Conservation (phyloP, 2,888 invertebrate species). For the Amphipoea oculea region DNA sequence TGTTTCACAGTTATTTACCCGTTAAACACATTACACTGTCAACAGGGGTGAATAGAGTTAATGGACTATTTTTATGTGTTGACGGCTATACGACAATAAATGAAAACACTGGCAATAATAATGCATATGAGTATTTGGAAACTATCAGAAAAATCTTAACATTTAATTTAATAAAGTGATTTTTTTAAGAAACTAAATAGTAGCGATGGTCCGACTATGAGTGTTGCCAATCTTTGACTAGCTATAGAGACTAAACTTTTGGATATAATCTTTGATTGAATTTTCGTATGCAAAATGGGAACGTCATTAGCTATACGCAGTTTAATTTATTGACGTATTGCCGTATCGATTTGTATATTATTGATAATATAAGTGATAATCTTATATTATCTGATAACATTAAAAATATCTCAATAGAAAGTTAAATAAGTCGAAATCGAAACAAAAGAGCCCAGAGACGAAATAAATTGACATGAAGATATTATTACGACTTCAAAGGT, state of each 20-base stretch:
- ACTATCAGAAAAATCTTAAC: neutral
- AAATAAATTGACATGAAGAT: slow-evolving; percentile 14
- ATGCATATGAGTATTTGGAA: neutral
- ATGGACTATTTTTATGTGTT: neutral
- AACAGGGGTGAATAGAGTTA: neutral
- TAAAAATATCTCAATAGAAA: neutral
- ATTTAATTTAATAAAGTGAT: neutral
- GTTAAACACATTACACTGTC: neutral
- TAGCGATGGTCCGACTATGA: neutral
- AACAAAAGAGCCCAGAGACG: neutral
- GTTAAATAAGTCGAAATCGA: neutral
- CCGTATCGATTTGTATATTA: too few species aligned
- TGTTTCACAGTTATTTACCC: slow-evolving; percentile 15
- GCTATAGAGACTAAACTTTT: neutral
- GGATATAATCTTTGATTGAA: too few species aligned
- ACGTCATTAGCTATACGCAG: neutral
- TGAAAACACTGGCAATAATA: neutral
- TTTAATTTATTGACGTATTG: neutral
- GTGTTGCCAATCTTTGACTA: neutral
- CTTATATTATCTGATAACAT: neutral
- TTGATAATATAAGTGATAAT: too few species aligned
- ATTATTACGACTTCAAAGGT: slow-evolving; percentile 9
- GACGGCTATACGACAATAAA: neutral
- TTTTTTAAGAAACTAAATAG: neutral
- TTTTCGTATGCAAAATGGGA: neutral